These are phyloP conservation scores for Schizopygopsis pylzovi DNA, from an alignment of 2,797 vertebrate genomes.

Conservation along the genomic window DNA sequence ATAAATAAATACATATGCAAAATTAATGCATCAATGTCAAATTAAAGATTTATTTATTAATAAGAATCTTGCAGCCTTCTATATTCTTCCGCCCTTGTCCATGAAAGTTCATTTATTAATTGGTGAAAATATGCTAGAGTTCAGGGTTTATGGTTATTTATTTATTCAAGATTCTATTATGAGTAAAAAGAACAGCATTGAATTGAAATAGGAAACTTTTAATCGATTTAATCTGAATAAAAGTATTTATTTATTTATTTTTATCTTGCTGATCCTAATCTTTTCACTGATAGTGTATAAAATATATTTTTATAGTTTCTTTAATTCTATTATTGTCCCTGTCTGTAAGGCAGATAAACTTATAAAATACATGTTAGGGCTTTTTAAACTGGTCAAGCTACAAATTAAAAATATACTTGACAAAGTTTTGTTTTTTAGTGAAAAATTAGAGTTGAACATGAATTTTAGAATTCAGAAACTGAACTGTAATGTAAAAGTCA, in stretches of 20 bases:
- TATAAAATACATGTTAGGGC: neutral
- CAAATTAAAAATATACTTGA: neutral
- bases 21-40: neutral
- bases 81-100: neutral
- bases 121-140: neutral
- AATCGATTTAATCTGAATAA: neutral
- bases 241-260: neutral
- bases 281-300: neutral
- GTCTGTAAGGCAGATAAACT: neutral
- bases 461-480: neutral
- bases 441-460: neutral
- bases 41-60: neutral
- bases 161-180: no score
- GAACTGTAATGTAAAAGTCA: neutral
- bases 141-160: no score
- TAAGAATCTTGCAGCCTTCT: neutral
- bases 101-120: neutral
- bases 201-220: neutral
- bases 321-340: neutral
- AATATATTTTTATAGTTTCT: neutral
- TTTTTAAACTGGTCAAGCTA: neutral
- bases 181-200: neutral
- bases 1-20: neutral
- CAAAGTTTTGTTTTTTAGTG: neutral
- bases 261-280: neutral